Percentiles rank a stretch among this genome's conserved stretches.
Conservation (phyloP, 2,113 vertebrate species). For the Xiphorhynchus elegans region DNA sequence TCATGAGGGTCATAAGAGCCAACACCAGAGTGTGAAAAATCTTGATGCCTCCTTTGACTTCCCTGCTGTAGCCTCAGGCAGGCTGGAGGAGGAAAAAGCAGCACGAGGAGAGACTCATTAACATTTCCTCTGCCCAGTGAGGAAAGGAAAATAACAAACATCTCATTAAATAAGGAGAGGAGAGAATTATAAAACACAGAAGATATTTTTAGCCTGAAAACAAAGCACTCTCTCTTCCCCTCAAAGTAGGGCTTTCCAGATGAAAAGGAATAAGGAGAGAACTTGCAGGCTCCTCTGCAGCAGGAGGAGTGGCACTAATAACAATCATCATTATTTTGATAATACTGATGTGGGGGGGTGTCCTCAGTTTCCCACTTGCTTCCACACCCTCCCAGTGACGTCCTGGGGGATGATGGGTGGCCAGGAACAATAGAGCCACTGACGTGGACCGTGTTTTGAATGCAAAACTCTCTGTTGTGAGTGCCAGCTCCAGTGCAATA, state of each 20-base stretch:
- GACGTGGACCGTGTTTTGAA: not conserved
- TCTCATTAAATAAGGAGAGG: not conserved
- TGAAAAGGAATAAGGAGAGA: not conserved
- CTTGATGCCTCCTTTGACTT: not conserved
- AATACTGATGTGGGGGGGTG: not conserved
- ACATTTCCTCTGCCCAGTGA: not conserved
- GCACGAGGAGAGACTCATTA: not conserved
- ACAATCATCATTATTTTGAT: not conserved
- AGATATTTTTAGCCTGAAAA: slow-evolving; percentile 21
- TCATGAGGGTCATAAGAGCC: not conserved
- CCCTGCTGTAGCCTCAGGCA: not conserved
- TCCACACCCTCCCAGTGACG: not conserved
- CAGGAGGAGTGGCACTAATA: not conserved
- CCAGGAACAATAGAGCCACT: slow-evolving; percentile 12
- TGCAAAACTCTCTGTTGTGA: not conserved
- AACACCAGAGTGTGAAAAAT: not conserved
- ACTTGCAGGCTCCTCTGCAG: not conserved
- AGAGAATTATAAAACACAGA: not conserved
- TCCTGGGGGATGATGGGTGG: not conserved
- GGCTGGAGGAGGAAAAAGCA: not conserved
- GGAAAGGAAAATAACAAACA: not conserved
- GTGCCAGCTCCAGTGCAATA: slow-evolving; percentile 1
- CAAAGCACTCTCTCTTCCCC: not conserved
- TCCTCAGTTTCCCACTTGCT: not conserved
- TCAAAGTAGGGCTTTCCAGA: not conserved